Evolutionary conservation across 1,140 invertebrate genomes (phyloP), one percentile per base, ranked within the genome.

Genomic region (Solenopsis fugax): DNA sequence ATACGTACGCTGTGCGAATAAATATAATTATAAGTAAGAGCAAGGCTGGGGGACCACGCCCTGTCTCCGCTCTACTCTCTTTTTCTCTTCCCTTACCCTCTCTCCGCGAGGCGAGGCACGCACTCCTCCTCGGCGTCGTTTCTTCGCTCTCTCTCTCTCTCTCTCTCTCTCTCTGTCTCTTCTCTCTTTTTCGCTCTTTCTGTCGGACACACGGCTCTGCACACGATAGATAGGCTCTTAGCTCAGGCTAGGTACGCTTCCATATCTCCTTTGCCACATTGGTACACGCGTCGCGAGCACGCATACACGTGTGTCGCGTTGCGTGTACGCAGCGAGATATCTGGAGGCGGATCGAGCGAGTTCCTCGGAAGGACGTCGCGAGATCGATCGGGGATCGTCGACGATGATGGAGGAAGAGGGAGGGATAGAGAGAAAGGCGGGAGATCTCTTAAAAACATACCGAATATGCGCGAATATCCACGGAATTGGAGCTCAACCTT

Each of bases 1-100:
- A 89, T 90, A 92, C 90, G 91, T 71, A 56, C 21, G 52, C 41
- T 88, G 91, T 88, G 89, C 91, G 93, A 93, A 94, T 94, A 94
- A 95, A 94, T 94, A 93, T 94, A 94, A 94, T 94, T 93, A 94
- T 92, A 95, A 94, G 93, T 94, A 93, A 92, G 94, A 93, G 94
- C 94, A 93, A 94, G 93, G 93, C 94, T 95, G 94, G 29, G 29
- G 29, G 93, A 94, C 94, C 94, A 95, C 94, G 94, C 94, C 94
- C 94, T 95, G 94, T 95, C 93, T 95, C 93, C 93, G 92, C 87
- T 93, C 90, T 91, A 73, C 90, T 93, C 91, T 93, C 91, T 91
- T 86, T 93, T 90, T 92, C 90, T 91, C 92, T 87, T 85, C 65
- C 84, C 86, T 84, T 34, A 9, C 76, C 76, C 69, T 87, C 87